phyloP scores from a whole-genome alignment of 2,113 vertebrate species.

The Erythrocebus patas region DNA sequence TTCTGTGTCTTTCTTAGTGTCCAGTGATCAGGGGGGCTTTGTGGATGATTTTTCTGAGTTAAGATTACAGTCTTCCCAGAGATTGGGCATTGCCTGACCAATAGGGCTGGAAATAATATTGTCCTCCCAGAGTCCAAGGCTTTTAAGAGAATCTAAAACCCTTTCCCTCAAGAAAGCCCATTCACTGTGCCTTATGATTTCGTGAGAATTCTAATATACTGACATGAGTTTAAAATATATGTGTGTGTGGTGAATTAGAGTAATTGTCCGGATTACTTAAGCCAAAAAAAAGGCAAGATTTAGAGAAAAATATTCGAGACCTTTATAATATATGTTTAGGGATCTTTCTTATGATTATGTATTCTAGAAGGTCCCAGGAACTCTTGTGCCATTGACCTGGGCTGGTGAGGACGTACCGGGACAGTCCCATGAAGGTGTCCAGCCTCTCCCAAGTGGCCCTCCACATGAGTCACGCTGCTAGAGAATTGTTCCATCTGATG shows the following conservation, averaged over 20 bases:
- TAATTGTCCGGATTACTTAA: not conserved
- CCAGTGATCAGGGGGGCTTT: not conserved
- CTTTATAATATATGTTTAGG: not conserved
- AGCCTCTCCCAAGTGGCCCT: not conserved
- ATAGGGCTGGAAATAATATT: not conserved
- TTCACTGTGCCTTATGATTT: not conserved
- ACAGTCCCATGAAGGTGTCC: not conserved
- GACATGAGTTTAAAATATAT: not conserved
- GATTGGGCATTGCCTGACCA: not conserved
- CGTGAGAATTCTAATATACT: not conserved
- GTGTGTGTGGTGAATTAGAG: not conserved
- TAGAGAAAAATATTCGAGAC: not conserved
- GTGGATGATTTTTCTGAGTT: not conserved
- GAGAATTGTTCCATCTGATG: not conserved
- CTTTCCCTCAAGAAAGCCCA: not conserved
- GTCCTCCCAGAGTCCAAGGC: not conserved
- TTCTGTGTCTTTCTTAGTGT: not conserved
- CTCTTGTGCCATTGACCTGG: not conserved
- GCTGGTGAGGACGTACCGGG: not conserved
- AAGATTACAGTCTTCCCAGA: not conserved
- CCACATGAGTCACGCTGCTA: not conserved
- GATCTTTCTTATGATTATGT: not conserved
- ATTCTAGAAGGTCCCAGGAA: not conserved
- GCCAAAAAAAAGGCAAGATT: not conserved
- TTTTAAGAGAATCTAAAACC: constrained; percentile 28